Evolutionary conservation across 2,797 vertebrate genomes (phyloP).

Genomic region (Rhodeus uyekii): DNA sequence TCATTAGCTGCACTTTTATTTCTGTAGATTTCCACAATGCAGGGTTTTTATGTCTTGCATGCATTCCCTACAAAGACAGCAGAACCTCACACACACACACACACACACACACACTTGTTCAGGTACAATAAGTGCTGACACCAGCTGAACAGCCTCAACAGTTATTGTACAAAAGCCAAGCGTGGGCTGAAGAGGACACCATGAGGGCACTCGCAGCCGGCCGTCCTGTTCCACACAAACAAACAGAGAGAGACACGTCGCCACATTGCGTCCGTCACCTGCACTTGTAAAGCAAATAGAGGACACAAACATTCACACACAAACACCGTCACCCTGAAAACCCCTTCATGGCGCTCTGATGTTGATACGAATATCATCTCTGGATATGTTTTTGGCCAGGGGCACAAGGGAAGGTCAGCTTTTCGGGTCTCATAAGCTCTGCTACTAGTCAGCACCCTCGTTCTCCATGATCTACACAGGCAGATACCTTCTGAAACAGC

Average conservation of each 20-base stretch:
- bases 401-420: conserved; percentile 21
- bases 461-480: not conserved
- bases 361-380: conserved; percentile 13
- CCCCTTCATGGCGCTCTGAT: not conserved
- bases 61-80: not conserved
- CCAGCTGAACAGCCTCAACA: conserved; percentile 23
- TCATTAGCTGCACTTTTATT: not conserved
- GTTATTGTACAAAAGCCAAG: conserved; percentile 42
- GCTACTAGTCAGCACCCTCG: not conserved
- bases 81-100: conserved; percentile 2
- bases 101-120: conserved; percentile 10
- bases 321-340: conserved; percentile 18
- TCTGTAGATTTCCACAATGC: not conserved
- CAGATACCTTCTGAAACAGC: not conserved
- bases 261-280: conserved; percentile 18
- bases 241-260: not conserved
- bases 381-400: not conserved
- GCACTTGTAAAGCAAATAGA: not conserved
- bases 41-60: not conserved
- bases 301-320: conserved; percentile 7
- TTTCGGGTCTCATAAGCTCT: conserved; percentile 17
- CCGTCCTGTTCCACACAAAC: conserved; percentile 7
- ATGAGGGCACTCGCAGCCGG: conserved; percentile 29
- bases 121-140: conserved; percentile 43
- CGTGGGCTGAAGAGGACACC: conserved; percentile 47